A percentile compares a stretch with the other conserved stretches of the same genome.
Conservation (phyloP, 2,797 vertebrate genomes). For the Helostoma temminkii region DNA sequence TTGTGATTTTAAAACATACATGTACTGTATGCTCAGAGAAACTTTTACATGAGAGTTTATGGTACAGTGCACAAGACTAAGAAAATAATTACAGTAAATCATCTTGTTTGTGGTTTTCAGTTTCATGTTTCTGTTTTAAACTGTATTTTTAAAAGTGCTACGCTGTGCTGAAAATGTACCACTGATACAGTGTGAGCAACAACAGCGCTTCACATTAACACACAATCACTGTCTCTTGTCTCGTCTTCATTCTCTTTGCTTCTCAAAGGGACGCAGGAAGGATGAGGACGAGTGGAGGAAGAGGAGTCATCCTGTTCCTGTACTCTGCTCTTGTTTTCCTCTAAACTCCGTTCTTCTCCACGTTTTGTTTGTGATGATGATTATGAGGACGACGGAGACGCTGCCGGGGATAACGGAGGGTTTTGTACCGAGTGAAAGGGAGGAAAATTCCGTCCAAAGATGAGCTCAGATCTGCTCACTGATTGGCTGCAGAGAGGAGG, state of each 20-base stretch:
- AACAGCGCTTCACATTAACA: conserved; percentile 34
- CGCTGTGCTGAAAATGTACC: neutral
- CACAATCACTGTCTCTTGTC: conserved; percentile 56
- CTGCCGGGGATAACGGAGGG: conserved; percentile 29
- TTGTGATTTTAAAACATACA: neutral
- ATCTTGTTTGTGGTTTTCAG: neutral
- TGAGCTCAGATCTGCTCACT: neutral
- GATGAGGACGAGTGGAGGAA: conserved; percentile 35
- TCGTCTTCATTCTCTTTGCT: conserved; percentile 15
- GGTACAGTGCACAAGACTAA: neutral
- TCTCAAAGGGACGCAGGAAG: conserved; percentile 40
- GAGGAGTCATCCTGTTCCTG: conserved; percentile 48
- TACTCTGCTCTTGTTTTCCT: conserved; percentile 8
- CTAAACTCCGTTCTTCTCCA: neutral
- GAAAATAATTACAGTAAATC: neutral
- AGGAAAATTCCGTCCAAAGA: neutral
- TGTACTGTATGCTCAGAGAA: neutral
- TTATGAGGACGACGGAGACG: conserved; percentile 8
- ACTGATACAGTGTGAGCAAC: no score
- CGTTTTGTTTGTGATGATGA: conserved; percentile 38
- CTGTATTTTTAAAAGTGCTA: neutral
- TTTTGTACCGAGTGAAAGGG: neutral
- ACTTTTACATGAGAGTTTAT: neutral
- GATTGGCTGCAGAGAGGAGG: conserved; percentile 26
- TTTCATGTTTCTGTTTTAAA: neutral